These are phyloP conservation scores for Hippolais icterina DNA, from an alignment of 2,113 vertebrate species.

Conservation along the genomic window DNA sequence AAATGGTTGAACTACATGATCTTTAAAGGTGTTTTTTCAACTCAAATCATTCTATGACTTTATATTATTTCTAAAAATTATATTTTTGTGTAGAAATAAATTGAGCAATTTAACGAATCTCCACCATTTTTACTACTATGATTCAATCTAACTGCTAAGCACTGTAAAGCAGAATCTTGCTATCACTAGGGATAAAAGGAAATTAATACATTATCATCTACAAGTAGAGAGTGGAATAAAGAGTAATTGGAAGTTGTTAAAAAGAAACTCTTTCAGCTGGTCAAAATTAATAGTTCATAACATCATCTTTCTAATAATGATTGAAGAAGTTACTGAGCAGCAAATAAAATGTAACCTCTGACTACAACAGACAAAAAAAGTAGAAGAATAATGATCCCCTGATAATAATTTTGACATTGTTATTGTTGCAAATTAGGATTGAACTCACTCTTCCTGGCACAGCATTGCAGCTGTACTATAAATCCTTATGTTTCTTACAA, in stretches of 20 bases:
- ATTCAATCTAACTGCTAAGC: background rate
- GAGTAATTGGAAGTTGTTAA: background rate
- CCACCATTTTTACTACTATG: background rate
- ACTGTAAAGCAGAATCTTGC: background rate
- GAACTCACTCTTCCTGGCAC: background rate
- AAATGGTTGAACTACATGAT: background rate
- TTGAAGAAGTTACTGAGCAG: background rate
- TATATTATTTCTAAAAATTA: background rate
- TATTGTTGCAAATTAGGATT: conserved; percentile 12
- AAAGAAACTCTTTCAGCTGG: background rate
- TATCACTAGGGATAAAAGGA: background rate
- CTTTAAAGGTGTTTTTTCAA: background rate
- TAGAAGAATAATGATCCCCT: background rate
- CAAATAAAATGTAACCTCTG: background rate
- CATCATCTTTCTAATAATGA: background rate
- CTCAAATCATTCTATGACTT: background rate
- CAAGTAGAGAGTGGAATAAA: background rate
- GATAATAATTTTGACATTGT: background rate
- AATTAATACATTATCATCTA: background rate
- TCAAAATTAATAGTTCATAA: conserved; percentile 29
- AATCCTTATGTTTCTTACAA: background rate
- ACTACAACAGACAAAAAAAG: background rate
- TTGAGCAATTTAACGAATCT: background rate
- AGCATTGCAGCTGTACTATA: background rate
- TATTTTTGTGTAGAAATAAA: background rate